These are phyloP conservation scores for Medauroidea extradentata DNA, from an alignment of 1,140 invertebrate genomes.

Conservation along the genomic window DNA sequence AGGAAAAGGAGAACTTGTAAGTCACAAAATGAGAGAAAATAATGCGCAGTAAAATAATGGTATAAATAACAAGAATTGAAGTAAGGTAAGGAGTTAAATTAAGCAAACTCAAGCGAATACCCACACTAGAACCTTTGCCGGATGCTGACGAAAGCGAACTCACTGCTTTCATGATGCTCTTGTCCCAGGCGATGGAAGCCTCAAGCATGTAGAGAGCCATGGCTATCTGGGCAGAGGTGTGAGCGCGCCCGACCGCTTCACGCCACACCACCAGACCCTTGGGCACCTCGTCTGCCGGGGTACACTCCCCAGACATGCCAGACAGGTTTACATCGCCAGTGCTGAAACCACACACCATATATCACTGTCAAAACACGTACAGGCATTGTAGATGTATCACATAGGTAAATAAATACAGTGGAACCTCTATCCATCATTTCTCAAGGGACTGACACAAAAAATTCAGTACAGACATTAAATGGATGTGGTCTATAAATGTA, in stretches of 20 bases:
- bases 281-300: constrained; percentile 45
- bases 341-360: constrained; percentile 32
- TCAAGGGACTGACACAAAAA: neutral
- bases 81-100: constrained; percentile 1
- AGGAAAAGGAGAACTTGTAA: no score
- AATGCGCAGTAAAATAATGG: no score
- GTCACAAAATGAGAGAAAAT: no score
- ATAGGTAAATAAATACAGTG: neutral
- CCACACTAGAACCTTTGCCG: constrained; percentile 20
- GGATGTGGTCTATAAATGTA: neutral
- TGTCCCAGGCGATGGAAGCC: constrained; percentile 93
- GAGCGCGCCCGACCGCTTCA: constrained; percentile 74
- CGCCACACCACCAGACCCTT: constrained; percentile 82
- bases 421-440: no score
- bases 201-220: constrained; percentile 88
- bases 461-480: neutral
- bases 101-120: constrained; percentile 18
- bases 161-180: constrained; percentile 98
- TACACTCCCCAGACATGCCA: constrained; percentile 48
- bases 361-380: no score
- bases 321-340: constrained; percentile 53
- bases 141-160: constrained; percentile 43
- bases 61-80: neutral
- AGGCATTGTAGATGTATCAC: neutral
- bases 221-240: constrained; percentile 83